phyloP scores from a whole-genome alignment of 2,113 vertebrate species.

The Dromaius novaehollandiae region DNA sequence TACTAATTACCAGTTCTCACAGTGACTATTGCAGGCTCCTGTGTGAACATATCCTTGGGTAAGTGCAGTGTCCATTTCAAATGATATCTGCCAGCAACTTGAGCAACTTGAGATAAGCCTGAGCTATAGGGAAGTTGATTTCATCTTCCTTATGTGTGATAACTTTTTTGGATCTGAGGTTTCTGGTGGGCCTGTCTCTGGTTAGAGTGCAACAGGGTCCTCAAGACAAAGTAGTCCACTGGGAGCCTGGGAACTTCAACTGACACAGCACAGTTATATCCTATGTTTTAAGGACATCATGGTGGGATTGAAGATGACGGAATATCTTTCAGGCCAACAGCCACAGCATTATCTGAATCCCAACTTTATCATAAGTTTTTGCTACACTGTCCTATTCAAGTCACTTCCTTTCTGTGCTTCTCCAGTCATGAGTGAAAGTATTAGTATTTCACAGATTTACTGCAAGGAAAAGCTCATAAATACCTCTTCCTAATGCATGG shows the following conservation, averaged over 20 bases:
- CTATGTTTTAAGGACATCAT: neutral
- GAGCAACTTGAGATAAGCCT: neutral
- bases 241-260: neutral
- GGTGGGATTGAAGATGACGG: neutral
- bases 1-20: conserved; percentile 95
- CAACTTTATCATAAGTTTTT: neutral
- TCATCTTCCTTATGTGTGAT: neutral
- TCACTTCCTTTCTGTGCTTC: neutral
- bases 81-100: neutral
- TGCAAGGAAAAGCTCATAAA: neutral
- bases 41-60: conserved; percentile 91
- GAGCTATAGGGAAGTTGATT: neutral
- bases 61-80: conserved; percentile 58
- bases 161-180: neutral
- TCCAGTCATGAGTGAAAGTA: neutral
- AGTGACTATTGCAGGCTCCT: conserved; percentile 95
- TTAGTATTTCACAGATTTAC: neutral
- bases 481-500: neutral
- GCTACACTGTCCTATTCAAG: neutral
- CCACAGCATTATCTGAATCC: neutral
- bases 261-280: neutral
- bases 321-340: neutral
- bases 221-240: neutral
- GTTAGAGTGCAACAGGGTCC: neutral
- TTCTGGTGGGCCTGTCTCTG: neutral